Evolutionary conservation across 2,888 invertebrate species (phyloP).

Genomic region (Willowsia nigromaculata): DNA sequence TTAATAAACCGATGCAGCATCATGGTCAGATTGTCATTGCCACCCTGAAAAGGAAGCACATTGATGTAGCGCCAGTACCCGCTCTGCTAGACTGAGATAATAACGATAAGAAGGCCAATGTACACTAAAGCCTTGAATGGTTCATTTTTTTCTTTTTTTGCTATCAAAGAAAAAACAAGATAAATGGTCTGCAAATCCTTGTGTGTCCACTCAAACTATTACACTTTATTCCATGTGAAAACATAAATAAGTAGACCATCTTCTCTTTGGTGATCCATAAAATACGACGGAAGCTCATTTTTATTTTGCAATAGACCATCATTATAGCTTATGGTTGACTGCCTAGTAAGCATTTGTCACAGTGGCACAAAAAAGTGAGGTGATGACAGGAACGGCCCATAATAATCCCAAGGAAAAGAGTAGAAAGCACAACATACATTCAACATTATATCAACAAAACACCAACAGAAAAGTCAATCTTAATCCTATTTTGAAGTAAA

Average conservation of each 20-base stretch:
- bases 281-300: not conserved
- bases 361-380: not conserved
- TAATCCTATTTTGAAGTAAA: not conserved
- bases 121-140: not conserved
- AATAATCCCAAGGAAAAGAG: not conserved
- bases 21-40: too few relatives aligned
- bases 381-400: not conserved
- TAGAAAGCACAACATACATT: not conserved
- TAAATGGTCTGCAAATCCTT: constrained; percentile 27
- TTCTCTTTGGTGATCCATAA: not conserved
- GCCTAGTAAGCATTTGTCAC: not conserved
- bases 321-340: not conserved
- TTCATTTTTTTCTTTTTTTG: not conserved
- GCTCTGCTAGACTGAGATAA: too few relatives aligned
- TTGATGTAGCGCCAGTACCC: too few relatives aligned
- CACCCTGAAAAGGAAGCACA: too few relatives aligned
- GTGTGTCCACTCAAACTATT: not conserved
- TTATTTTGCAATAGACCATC: not conserved
- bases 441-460: not conserved
- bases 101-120: not conserved
- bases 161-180: constrained; percentile 41
- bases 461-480: not conserved
- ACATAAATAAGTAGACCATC: not conserved
- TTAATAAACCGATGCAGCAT: too few relatives aligned
- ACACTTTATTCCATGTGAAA: not conserved